Evolutionary conservation across 2,888 invertebrate genomes (phyloP).

Genomic region (Lasioglossum leucozonium): DNA sequence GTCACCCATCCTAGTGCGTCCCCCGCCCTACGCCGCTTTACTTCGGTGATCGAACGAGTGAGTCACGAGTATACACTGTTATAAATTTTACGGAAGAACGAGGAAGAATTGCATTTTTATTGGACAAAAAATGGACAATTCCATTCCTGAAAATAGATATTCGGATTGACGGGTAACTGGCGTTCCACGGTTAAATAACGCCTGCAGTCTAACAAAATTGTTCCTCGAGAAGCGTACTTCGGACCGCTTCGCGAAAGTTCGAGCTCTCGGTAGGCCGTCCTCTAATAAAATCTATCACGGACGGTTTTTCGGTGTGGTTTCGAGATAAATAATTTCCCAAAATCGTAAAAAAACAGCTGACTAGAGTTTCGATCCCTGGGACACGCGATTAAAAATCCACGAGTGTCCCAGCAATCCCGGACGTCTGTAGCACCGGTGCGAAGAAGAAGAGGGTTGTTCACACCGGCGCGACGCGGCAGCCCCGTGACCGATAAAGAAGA

Average conservation of each 20-base stretch:
- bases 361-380: background rate
- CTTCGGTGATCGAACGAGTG: too few relatives aligned
- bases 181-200: too few relatives aligned
- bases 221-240: background rate
- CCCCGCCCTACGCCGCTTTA: too few relatives aligned
- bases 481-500: constrained; percentile 22
- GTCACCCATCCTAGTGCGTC: too few relatives aligned
- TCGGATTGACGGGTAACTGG: too few relatives aligned
- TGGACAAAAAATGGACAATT: too few relatives aligned
- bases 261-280: background rate
- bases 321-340: background rate
- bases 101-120: too few relatives aligned
- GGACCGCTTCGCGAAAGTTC: background rate
- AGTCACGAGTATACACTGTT: too few relatives aligned
- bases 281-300: background rate
- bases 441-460: background rate
- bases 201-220: background rate
- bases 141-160: too few relatives aligned
- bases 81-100: too few relatives aligned
- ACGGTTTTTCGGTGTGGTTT: background rate
- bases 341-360: background rate
- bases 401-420: background rate
- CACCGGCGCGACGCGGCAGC: background rate
- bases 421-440: background rate
- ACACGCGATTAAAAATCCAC: constrained; percentile 9